Evolutionary conservation across 2,888 invertebrate genomes (phyloP).

Genomic region (Perizoma flavofasciatum): DNA sequence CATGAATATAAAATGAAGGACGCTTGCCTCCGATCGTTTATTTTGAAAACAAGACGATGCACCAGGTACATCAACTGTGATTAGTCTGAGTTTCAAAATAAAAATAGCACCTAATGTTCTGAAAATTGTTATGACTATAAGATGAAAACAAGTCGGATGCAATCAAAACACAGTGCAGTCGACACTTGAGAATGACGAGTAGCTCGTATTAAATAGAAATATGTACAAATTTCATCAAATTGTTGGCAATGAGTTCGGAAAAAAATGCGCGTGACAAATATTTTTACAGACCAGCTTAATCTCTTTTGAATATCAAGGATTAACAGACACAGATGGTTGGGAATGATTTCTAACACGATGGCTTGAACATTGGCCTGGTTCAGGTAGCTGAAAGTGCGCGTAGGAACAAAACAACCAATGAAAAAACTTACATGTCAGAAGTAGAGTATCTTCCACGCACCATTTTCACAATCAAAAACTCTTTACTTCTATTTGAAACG

Average conservation of each 20-base stretch:
- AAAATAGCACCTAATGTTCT: background rate
- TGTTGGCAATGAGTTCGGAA: conserved; percentile 33
- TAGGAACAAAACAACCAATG: background rate
- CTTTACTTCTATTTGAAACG: conserved; percentile 41
- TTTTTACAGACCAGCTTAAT: conserved; percentile 1
- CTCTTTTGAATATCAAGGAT: background rate
- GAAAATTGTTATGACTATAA: conserved; percentile 33
- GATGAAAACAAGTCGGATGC: conserved; percentile 30
- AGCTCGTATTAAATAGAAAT: conserved; percentile 18
- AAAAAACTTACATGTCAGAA: conserved; percentile 72
- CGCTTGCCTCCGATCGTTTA: conserved; percentile 1
- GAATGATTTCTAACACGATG: background rate
- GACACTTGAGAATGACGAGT: conserved; percentile 26
- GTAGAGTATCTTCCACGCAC: conserved; percentile 79
- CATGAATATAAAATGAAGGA: conserved; percentile 3
- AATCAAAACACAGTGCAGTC: conserved; percentile 34
- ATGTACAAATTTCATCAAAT: conserved; percentile 19
- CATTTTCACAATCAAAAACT: conserved; percentile 59
- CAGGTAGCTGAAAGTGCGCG: conserved; percentile 7
- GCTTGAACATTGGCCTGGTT: background rate
- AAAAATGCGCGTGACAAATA: conserved; percentile 19
- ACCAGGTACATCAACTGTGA: conserved; percentile 9
- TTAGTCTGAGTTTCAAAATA: conserved; percentile 17
- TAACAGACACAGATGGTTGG: background rate
- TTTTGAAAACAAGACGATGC: conserved; percentile 11